phyloP scores from a whole-genome alignment of 23 tunicate genomes.

The Clavelina lepadiformis region DNA sequence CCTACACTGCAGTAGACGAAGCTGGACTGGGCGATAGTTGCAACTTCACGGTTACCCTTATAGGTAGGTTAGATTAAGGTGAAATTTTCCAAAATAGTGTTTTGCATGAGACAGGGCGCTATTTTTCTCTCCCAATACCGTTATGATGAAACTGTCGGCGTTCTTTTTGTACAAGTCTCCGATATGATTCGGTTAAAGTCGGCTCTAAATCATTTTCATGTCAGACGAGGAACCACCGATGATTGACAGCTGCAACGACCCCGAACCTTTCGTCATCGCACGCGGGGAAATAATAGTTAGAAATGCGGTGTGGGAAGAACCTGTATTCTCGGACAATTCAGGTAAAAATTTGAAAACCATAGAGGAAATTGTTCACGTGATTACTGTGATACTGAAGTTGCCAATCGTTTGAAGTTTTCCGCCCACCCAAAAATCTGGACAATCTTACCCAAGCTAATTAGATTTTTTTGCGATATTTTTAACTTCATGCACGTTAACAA shows the following conservation, averaged over 20 bases:
- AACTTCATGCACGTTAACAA: too few relatives aligned
- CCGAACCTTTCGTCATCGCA: conserved; percentile 61
- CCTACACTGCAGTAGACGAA: conserved; percentile 52
- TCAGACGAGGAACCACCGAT: conserved; percentile 67
- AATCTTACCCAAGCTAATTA: too few relatives aligned
- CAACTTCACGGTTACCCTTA: conserved; percentile 51
- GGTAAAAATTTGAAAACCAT: conserved; percentile 36
- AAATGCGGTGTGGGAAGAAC: conserved; percentile 56
- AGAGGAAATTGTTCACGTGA: too few relatives aligned
- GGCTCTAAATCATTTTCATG: too few relatives aligned
- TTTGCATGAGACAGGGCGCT: neutral
- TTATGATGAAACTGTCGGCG: too few relatives aligned
- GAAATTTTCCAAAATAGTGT: neutral
- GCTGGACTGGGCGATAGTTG: conserved; percentile 47
- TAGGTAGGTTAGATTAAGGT: conserved; percentile 26
- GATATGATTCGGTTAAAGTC: too few relatives aligned
- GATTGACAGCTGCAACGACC: conserved; percentile 57
- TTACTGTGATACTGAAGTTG: neutral
- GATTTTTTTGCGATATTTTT: too few relatives aligned
- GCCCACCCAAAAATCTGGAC: too few relatives aligned
- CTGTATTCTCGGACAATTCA: conserved; percentile 80
- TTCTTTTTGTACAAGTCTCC: too few relatives aligned
- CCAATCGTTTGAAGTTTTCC: conserved; percentile 1
- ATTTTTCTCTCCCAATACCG: neutral
- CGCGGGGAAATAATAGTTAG: conserved; percentile 10